Conservation (phyloP, 2,888 invertebrate genomes). For the Lasioglossum pauxillum region DNA sequence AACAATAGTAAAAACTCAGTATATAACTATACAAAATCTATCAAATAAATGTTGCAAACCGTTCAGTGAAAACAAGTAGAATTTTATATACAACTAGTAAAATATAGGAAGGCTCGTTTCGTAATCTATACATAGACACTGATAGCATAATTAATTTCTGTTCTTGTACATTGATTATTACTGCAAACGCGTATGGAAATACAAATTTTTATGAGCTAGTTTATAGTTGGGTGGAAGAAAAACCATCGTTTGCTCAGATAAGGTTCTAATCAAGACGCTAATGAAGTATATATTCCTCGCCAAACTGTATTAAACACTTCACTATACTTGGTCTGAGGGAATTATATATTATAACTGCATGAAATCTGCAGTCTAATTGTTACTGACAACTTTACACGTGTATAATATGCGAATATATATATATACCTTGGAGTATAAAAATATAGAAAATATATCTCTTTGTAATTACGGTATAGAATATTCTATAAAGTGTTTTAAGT, state of each 20-base stretch:
- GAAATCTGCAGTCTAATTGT: background rate
- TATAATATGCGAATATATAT: background rate
- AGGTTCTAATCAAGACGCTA: background rate
- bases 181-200: background rate
- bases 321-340: background rate
- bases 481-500: background rate
- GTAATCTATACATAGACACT: background rate
- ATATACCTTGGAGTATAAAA: conserved; percentile 1
- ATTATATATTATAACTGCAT: conserved; percentile 5
- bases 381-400: background rate
- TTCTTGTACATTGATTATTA: background rate
- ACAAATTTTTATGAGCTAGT: background rate
- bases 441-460: conserved; percentile 1
- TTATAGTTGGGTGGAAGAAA: background rate
- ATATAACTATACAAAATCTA: background rate
- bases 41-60: background rate
- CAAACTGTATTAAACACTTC: background rate
- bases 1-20: conserved; percentile 7
- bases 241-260: background rate
- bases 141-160: background rate
- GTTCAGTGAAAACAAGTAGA: background rate
- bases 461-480: background rate
- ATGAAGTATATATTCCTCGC: background rate
- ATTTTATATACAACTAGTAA: background rate
- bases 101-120: background rate